Percentiles rank a stretch among this genome's conserved stretches.
Evolutionary conservation across 2,888 invertebrate species (phyloP).

Genomic region (Drosophila nr. perissopoda): DNA sequence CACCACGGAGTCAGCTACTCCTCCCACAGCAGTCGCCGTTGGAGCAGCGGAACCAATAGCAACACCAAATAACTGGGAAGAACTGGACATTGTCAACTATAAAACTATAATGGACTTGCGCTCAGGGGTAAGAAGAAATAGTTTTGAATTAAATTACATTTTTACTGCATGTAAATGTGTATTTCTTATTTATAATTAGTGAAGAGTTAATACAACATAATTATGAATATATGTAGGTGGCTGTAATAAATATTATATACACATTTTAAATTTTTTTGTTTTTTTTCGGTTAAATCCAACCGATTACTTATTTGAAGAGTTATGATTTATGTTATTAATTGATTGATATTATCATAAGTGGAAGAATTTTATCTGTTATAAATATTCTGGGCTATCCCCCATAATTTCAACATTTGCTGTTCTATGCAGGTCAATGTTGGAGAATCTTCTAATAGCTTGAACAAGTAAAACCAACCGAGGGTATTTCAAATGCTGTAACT

Average conservation of each 20-base stretch:
- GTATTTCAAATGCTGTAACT: not conserved
- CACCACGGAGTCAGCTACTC: conserved; percentile 39
- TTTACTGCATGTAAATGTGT: not conserved
- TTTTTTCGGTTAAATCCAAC: not conserved
- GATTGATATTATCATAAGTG: not conserved
- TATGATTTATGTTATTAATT: not conserved
- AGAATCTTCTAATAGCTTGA: not conserved
- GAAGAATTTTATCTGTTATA: not conserved
- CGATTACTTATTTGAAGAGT: not conserved
- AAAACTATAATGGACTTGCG: conserved; percentile 88
- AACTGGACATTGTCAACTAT: conserved; percentile 87
- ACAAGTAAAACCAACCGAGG: not conserved
- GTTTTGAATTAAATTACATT: not conserved
- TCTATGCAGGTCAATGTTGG: not conserved
- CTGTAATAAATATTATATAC: not conserved
- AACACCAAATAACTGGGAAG: conserved; percentile 87
- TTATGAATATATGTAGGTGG: not conserved
- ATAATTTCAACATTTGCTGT: not conserved
- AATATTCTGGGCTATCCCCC: not conserved
- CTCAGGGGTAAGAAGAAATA: conserved; percentile 87
- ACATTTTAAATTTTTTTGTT: not conserved
- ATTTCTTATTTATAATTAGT: not conserved
- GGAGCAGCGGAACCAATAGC: conserved; percentile 68
- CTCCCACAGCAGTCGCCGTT: conserved; percentile 6
- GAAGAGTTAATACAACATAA: not conserved